phyloP scores from a whole-genome alignment of 2,797 vertebrate genomes.

The Sebastes hopkinsi region DNA sequence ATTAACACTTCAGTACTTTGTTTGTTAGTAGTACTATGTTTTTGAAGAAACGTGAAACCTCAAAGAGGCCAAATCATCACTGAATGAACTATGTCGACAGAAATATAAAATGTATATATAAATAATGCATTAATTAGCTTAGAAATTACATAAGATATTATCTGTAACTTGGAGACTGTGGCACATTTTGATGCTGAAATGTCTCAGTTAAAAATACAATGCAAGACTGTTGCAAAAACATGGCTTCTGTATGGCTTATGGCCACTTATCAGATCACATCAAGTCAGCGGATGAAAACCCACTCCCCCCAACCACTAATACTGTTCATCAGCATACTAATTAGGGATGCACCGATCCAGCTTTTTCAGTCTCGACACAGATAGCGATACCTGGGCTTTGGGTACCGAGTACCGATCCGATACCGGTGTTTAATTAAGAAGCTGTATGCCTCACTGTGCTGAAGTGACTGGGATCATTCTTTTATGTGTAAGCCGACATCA shows the following conservation, averaged over 20 bases:
- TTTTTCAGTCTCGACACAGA: too few relatives aligned
- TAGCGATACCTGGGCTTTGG: too few relatives aligned
- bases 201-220: not conserved
- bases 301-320: too few relatives aligned
- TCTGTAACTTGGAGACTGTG: not conserved
- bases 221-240: too few relatives aligned
- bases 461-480: too few relatives aligned
- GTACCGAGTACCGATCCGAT: too few relatives aligned
- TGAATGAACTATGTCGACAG: fast-evolving
- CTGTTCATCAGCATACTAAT: too few relatives aligned
- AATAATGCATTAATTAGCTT: not conserved
- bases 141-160: not conserved
- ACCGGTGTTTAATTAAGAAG: too few relatives aligned
- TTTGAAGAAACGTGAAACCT: not conserved
- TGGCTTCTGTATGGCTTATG: too few relatives aligned
- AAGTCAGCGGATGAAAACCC: not conserved
- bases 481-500: too few relatives aligned
- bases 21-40: not conserved
- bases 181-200: not conserved
- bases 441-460: too few relatives aligned
- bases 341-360: too few relatives aligned
- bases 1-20: not conserved
- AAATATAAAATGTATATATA: not conserved
- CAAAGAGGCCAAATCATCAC: not conserved
- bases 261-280: not conserved